Base-by-base conservation (phyloP, 2,888 invertebrate species). In the Autographa pulchrina region DNA sequence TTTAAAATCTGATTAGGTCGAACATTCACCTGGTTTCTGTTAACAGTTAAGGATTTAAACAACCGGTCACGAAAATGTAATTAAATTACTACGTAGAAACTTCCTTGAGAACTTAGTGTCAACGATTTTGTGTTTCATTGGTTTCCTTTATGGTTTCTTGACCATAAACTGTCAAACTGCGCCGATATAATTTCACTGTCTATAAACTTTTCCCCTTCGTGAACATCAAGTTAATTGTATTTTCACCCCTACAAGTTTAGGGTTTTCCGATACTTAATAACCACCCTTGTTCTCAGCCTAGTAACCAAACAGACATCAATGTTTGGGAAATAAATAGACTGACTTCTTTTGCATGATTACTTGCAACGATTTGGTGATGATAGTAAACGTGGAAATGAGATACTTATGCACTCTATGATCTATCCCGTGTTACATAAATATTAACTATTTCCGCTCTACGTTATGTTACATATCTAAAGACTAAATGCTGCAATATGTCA, bases 11-110 rank as follows among this genome's bases (percentile, higher is more conserved):
- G 85, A 88, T 87, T 86, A 85, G 80, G 82, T 71, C 79, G 81
- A 85, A 77, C 84, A 78, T 86, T 88, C 83, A 85, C 85, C 74
- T 77, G 82, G 75, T 75, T 75, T 77, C 65, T 75, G 74, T 70
- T 84, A 85, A 86, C 65, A 75, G 74, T 70, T 84, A 85, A 86
- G 81, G 81, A 85, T 88, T 88, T 85, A 73, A 83, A 82, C 78
- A 82, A 85, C 84, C 85, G 84, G 85, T 88, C 88, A 89, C 90
- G 90, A 88, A 56, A 25, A 86, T 85, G 78, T 87, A 88, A 88
- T 88, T 87, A 77, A 86, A 89, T 88, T 89, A 89, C 81, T 82
- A 74, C 78, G 78, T 83, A 80, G 85, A 81, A 81, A 85, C 82
- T 85, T 82, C 83, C 79, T 77, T 72, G 82, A 77, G 82, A 82